These are phyloP conservation scores for Ameiurus melas DNA, from an alignment of 2,113 vertebrate genomes.

Conservation along the genomic window DNA sequence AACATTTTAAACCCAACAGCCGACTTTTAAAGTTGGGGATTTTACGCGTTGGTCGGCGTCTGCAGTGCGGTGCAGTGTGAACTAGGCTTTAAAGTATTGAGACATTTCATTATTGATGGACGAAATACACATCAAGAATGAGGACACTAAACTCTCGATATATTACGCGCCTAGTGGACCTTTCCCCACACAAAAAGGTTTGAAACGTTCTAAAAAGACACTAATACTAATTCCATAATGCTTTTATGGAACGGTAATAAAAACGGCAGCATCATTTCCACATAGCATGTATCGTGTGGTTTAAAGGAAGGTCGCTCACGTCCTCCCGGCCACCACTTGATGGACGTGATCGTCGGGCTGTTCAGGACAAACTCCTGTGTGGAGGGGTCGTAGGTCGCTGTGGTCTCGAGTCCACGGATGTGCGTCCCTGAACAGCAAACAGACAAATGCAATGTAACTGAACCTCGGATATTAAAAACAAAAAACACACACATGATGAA, in stretches of 20 bases:
- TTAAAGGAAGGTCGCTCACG: slow-evolving; percentile 76
- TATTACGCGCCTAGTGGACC: not conserved
- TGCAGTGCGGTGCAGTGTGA: too few species aligned
- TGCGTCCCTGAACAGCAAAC: slow-evolving; percentile 80
- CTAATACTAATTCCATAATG: not conserved
- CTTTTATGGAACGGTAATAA: not conserved
- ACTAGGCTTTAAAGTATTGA: not conserved
- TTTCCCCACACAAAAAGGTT: too few species aligned
- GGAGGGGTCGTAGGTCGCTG: slow-evolving; percentile 88
- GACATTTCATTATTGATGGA: not conserved
- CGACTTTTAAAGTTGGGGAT: too few species aligned
- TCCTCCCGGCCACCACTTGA: slow-evolving; percentile 99
- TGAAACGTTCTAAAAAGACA: too few species aligned
- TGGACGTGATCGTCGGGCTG: slow-evolving; percentile 94
- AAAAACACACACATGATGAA: not conserved
- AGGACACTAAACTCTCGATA: not conserved
- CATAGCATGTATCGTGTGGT: not conserved
- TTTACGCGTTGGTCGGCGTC: too few species aligned
- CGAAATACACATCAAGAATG: not conserved
- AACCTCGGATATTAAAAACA: not conserved
- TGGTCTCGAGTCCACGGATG: slow-evolving; percentile 92
- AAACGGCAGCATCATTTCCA: not conserved
- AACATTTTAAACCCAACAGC: too few species aligned
- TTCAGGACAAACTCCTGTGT: slow-evolving; percentile 95
- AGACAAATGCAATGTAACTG: not conserved